Base-by-base conservation (phyloP, 92 coral and sea anemone species). In the Epizoanthus rinbou region DNA sequence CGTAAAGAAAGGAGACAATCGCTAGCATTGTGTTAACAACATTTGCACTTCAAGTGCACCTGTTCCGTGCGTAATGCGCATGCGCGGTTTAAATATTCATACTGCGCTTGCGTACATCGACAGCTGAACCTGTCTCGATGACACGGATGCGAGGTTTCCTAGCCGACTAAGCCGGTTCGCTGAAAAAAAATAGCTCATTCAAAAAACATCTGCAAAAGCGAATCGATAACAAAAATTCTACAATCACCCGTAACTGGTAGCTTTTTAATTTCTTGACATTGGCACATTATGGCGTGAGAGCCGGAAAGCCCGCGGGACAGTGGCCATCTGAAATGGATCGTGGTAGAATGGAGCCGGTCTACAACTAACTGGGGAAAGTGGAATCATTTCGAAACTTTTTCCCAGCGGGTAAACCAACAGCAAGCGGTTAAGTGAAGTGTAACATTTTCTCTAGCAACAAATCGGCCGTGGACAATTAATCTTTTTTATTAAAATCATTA, bases 11-110 rank as follows among this genome's bases (percentile, higher is more conserved):
- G 98, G 90, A 91, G 93, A 97, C 99, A 97, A 97, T 95, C 97
- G 95, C 91, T 97, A 92, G 90, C 99, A 97, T 97, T 97, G 99
- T 97, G 99, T 97, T 97, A 97, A 97, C 99, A 97, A 92, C 94
- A 94, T 94, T 97, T 93, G 97, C 98, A 93, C 98, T 93, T 97
- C 91, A 93, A 85, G 89, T 90, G 94, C 99, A 97, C 99, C 99
- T 97, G 99, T 92, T 94, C 91, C 73, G 88, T 84, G 58, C 86
- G 92, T 73, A 88, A 80, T 85, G 89, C 98, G 99, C 99, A 92
- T 87, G 99, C 98, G 98, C 85, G 84, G 64, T 91, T 89, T 89
- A 93, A 87, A 89, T 84, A 91, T 89, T 89, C 64, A 88, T 85
- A 58, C 88, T 85, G 86, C 97, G 97, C 99, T 85, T 90, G 99